Evolutionary conservation across 2,888 invertebrate genomes (phyloP).

Genomic region (Paralinhomoeus sp.): DNA sequence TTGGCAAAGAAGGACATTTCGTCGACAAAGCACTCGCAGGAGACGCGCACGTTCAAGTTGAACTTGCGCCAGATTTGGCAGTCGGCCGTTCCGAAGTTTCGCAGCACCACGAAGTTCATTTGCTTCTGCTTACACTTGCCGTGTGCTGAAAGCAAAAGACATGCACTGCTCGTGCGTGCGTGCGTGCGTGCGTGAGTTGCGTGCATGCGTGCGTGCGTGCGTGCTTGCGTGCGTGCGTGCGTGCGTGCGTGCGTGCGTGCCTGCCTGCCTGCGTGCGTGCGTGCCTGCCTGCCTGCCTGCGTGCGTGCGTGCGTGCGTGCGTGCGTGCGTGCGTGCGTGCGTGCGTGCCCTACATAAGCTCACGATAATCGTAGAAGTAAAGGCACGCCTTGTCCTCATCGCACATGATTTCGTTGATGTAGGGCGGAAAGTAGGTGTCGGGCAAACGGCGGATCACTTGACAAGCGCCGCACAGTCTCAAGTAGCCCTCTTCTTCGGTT

Average conservation of each 20-base stretch:
- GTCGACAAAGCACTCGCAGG: slow-evolving; percentile 25
- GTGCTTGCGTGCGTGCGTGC: too few species aligned
- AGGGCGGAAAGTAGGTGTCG: slow-evolving; percentile 24
- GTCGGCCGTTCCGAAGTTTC: slow-evolving; percentile 20
- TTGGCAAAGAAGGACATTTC: slow-evolving; percentile 26
- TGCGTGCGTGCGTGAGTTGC: too few species aligned
- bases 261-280: too few species aligned
- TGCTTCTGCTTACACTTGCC: slow-evolving; percentile 25
- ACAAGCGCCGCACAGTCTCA: slow-evolving; percentile 23
- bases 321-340: too few species aligned
- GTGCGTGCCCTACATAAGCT: too few species aligned
- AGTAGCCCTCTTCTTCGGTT: slow-evolving; percentile 22
- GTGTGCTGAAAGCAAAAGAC: slow-evolving; percentile 24
- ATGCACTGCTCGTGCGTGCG: too few species aligned
- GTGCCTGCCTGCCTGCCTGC: too few species aligned
- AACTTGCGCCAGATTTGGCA: slow-evolving; percentile 25
- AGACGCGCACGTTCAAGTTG: slow-evolving; percentile 24
- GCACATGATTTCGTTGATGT: slow-evolving; percentile 25
- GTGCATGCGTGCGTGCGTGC: too few species aligned
- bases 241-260: too few species aligned
- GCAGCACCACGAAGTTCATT: slow-evolving; percentile 24
- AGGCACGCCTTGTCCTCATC: slow-evolving; percentile 24
- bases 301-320: too few species aligned
- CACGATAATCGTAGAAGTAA: slow-evolving; percentile 24
- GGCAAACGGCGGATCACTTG: slow-evolving; percentile 22